Evolutionary conservation across 2,113 vertebrate genomes (phyloP), one percentile per base, ranked within the genome.

Genomic region (Oryzias celebensis): DNA sequence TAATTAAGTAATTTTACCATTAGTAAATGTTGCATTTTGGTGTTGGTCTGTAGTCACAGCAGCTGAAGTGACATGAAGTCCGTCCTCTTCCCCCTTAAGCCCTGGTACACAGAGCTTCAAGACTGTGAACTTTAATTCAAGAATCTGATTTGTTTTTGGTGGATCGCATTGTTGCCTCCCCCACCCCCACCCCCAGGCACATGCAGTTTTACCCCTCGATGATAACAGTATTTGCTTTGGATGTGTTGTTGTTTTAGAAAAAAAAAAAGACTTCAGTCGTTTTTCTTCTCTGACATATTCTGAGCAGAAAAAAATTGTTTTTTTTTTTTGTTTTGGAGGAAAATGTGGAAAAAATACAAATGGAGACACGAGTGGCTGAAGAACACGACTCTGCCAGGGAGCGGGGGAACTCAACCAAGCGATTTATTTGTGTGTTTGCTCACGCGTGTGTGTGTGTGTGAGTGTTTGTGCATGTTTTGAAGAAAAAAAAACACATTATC

Each of bases 91-190:
- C 8, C 26, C 46, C 14, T 24, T 2, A 2, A 18, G 18, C 43
- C 15, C 51, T 36, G 71, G 82, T 77, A 81, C 73, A 87, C 67
- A 73, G 72, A 80, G 81, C 74, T 85, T 80, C 77, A 77, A 90
- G 85, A 93, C 91, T 93, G 92, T 93, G 91, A 92, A 93, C 83
- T 87, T 86, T 81, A 53, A 36, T 12, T 36, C 36, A 77, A 81
- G 78, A 75, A 52, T 68, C 80, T 58, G 2, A 53, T 76, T 83
- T 66, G 57, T 84, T 77, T 77, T 79, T 42, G 69, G 77, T 53
- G 70, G 73, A 70, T 85, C 70, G 59, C 58, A 16, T 66, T 60
- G 53, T 77, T 69, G 71, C 73, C 48, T 41, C 22, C 46, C 24
- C 46, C 43, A 20, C 64, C 12, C 1, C 45, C 17, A 10, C 17